These are phyloP conservation scores for Tetramorium parvispinum DNA, from an alignment of 1,140 invertebrate species.

Conservation along the genomic window DNA sequence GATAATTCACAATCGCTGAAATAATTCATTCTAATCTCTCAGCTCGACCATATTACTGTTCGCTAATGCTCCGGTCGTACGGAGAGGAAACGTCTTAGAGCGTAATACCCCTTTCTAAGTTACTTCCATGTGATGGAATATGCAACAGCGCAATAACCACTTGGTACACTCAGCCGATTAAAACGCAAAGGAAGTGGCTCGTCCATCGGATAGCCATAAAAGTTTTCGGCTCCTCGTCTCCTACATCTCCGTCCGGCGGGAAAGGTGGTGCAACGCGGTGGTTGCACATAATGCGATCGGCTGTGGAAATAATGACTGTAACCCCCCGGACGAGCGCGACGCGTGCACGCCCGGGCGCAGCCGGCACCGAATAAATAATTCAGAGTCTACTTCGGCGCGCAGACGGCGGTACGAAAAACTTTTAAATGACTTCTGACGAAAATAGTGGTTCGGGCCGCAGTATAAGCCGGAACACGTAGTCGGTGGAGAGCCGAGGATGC, in stretches of 20 bases:
- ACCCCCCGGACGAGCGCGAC: conserved; percentile 9
- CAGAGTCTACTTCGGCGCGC: conserved; percentile 45
- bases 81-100: not conserved
- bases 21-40: not conserved
- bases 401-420: conserved; percentile 63
- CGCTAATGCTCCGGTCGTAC: not conserved
- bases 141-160: conserved; percentile 47
- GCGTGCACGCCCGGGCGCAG: conserved; percentile 22
- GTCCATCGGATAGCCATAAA: conserved; percentile 50
- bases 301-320: conserved; percentile 43
- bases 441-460: conserved; percentile 37
- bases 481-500: conserved; percentile 18
- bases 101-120: not conserved
- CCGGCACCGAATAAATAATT: conserved; percentile 59
- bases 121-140: conserved; percentile 32
- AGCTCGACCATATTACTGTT: not conserved
- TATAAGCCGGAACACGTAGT: conserved; percentile 53
- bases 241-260: not conserved
- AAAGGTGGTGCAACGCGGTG: conserved; percentile 29
- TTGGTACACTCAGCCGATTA: conserved; percentile 12
- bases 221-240: conserved; percentile 36
- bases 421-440: conserved; percentile 61
- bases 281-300: conserved; percentile 44
- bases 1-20: not conserved
- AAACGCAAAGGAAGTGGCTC: conserved; percentile 12